Conservation (phyloP, 2,888 invertebrate genomes). For the Hemithea aestivaria region DNA sequence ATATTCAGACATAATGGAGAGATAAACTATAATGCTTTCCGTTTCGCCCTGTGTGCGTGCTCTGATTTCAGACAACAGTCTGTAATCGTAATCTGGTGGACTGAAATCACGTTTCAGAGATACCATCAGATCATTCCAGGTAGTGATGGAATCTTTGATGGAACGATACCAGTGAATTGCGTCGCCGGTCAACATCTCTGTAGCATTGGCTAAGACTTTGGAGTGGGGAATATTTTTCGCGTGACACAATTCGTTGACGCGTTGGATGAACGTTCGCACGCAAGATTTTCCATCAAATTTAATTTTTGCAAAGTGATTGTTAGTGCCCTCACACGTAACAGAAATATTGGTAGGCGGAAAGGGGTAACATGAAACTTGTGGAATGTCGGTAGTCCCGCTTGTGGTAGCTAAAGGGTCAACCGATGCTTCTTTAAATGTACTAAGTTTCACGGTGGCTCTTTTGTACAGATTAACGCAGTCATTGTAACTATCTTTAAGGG, state of each 20-base stretch:
- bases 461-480: neutral
- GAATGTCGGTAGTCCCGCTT: too few species aligned
- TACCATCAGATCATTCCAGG: neutral
- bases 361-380: too few species aligned
- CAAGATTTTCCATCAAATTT: neutral
- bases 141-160: neutral
- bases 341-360: too few species aligned
- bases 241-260: neutral
- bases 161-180: constrained; percentile 6
- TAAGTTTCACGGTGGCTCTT: neutral
- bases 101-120: too few species aligned
- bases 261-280: constrained; percentile 2
- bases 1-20: too few species aligned
- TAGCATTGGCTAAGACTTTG: neutral
- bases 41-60: too few species aligned
- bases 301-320: neutral
- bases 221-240: neutral
- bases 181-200: constrained; percentile 4
- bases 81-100: too few species aligned
- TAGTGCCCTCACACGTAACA: neutral
- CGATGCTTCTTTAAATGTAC: neutral
- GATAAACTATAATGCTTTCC: too few species aligned
- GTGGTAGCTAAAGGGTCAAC: neutral
- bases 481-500: neutral
- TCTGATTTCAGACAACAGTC: too few species aligned